A percentile compares a stretch with the other conserved stretches of the same genome.
phyloP scores from a whole-genome alignment of 2,797 vertebrate species.

The Fistularia tabacaria region DNA sequence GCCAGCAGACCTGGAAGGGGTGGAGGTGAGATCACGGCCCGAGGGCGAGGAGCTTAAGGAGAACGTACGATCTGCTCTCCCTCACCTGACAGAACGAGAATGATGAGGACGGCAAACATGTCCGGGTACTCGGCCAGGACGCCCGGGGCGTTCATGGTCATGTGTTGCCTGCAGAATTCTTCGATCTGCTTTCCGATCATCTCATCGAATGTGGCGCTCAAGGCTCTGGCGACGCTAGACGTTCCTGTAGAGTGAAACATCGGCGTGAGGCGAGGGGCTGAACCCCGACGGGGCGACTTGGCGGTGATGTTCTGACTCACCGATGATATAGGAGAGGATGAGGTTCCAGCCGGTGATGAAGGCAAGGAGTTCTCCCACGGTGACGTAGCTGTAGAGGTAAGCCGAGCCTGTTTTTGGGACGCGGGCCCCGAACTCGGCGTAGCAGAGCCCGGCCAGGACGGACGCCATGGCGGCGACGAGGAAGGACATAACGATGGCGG shows the following conservation, averaged over 20 bases:
- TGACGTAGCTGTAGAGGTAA: conserved; percentile 96
- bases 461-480: conserved; percentile 90
- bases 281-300: too few relatives aligned
- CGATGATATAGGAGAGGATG: conserved; percentile 94
- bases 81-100: conserved; percentile 86
- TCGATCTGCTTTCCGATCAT: conserved; percentile 85
- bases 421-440: conserved; percentile 91
- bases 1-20: conserved; percentile 80
- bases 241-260: conserved; percentile 81
- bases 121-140: conserved; percentile 89
- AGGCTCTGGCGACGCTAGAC: conserved; percentile 92
- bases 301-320: conserved; percentile 65
- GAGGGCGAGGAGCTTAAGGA: not conserved
- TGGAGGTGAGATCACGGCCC: not conserved
- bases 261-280: too few relatives aligned
- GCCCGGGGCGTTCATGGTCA: conserved; percentile 82
- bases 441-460: conserved; percentile 91
- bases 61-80: not conserved
- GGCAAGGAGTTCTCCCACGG: conserved; percentile 92
- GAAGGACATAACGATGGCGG: conserved; percentile 92
- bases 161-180: conserved; percentile 74
- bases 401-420: conserved; percentile 94
- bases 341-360: conserved; percentile 98
- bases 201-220: conserved; percentile 93
- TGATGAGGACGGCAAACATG: conserved; percentile 89